Evolutionary conservation across 2,113 vertebrate genomes (phyloP).

Genomic region (Pelecanus crispus): DNA sequence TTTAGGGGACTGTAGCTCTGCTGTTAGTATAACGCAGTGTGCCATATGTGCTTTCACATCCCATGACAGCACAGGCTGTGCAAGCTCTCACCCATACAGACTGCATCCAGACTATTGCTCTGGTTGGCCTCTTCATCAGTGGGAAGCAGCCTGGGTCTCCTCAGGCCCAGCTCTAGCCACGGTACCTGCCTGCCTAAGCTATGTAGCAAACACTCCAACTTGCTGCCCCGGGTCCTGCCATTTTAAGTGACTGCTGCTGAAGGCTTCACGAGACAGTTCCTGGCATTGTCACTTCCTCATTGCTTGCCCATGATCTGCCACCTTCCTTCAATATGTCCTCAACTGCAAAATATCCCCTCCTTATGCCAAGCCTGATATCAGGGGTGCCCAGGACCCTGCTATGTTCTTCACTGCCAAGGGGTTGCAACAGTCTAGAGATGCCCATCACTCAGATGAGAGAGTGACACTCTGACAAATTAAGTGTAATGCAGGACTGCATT

Average conservation of each 20-base stretch:
- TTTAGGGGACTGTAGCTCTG: background rate
- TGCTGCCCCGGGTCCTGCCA: background rate
- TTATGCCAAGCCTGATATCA: background rate
- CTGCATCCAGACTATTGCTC: background rate
- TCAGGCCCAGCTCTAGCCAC: background rate
- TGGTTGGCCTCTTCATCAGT: background rate
- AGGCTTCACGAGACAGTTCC: background rate
- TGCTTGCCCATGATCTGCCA: background rate
- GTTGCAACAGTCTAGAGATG: background rate
- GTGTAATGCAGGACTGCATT: background rate
- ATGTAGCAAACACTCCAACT: fast-evolving
- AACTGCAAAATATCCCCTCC: background rate
- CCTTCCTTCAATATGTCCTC: background rate
- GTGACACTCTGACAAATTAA: background rate
- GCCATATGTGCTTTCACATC: fast-evolving
- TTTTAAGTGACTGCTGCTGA: background rate
- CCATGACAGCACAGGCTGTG: background rate
- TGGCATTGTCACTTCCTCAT: background rate
- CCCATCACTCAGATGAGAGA: background rate
- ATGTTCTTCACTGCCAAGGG: background rate
- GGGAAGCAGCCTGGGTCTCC: background rate
- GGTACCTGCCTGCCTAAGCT: background rate
- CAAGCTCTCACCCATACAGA: background rate
- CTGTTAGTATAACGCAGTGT: background rate
- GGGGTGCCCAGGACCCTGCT: background rate